These are phyloP conservation scores for Odontothrips loti DNA, from an alignment of 2,888 invertebrate species.

Conservation along the genomic window DNA sequence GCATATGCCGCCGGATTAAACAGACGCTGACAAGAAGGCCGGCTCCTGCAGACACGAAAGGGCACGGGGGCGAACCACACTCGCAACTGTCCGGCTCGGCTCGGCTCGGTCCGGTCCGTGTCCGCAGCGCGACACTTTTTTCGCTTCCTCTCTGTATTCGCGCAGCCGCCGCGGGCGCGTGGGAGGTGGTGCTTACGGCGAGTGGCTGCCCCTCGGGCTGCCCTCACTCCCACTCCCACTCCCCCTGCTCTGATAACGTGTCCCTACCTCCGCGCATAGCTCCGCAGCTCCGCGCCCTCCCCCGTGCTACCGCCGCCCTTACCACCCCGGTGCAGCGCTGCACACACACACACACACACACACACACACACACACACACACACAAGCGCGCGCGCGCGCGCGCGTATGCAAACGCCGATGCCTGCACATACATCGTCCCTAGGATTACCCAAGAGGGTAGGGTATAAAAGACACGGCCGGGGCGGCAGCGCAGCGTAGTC, in stretches of 20 bases:
- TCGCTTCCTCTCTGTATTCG: background rate
- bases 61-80: no score
- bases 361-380: background rate
- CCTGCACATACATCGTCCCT: constrained; percentile 32
- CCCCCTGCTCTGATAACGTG: background rate
- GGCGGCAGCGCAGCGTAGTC: background rate
- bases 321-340: constrained; percentile 36
- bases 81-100: background rate
- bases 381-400: background rate
- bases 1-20: background rate
- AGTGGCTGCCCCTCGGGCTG: background rate
- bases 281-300: constrained; percentile 34
- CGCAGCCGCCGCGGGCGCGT: background rate
- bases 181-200: no score
- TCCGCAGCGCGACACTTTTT: background rate
- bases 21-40: background rate
- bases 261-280: constrained; percentile 28
- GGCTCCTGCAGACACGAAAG: no score
- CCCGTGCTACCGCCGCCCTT: constrained; percentile 39
- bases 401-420: background rate
- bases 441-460: background rate
- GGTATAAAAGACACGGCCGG: background rate
- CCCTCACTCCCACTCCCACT: background rate
- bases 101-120: background rate
- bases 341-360: background rate